These are phyloP conservation scores for Gadus macrocephalus DNA, from an alignment of 2,113 vertebrate species.

Conservation along the genomic window DNA sequence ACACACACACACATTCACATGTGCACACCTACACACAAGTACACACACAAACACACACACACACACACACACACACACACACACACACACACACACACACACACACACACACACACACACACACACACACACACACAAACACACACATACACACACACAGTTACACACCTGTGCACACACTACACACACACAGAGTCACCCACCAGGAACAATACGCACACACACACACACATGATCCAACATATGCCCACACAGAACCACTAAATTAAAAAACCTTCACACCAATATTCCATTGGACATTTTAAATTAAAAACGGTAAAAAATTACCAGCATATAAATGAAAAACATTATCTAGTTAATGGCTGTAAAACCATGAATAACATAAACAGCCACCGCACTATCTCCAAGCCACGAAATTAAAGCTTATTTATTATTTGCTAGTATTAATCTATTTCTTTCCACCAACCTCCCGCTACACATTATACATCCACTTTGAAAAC, in stretches of 20 bases:
- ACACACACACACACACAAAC: too few species aligned
- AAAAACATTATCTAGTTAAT: constrained; percentile 35
- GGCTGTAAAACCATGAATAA: constrained; percentile 33
- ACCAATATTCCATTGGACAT: too few species aligned
- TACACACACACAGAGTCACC: neutral
- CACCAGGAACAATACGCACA: neutral
- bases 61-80: neutral
- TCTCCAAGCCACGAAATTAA: constrained; percentile 37
- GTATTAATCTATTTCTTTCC: constrained; percentile 16
- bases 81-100: neutral
- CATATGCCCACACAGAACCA: neutral
- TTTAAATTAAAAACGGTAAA: too few species aligned
- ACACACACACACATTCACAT: neutral
- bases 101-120: neutral
- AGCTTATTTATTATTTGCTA: neutral
- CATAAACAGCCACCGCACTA: constrained; percentile 15
- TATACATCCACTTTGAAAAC: constrained; percentile 45
- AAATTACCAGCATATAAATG: constrained; percentile 30
- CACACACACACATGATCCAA: neutral
- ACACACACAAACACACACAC: constrained; percentile 6
- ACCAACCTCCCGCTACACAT: constrained; percentile 17
- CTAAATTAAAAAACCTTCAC: constrained; percentile 34
- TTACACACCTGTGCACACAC: neutral
- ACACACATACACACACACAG: neutral
- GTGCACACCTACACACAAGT: neutral